Evolutionary conservation across 2,113 vertebrate species (phyloP).

Genomic region (Halichoerus grypus): DNA sequence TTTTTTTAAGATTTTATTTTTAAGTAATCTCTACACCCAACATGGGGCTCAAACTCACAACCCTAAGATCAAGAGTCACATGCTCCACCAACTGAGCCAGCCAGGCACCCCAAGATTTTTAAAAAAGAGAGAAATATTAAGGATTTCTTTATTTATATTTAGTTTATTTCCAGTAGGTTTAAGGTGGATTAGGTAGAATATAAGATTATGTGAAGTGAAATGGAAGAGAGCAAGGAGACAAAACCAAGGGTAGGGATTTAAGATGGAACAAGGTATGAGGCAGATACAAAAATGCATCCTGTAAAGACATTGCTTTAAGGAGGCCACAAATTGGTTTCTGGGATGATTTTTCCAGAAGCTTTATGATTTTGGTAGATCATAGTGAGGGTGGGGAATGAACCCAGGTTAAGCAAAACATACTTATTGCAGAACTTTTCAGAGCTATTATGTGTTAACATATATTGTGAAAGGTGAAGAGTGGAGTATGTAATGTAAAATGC

Average conservation of each 20-base stretch:
- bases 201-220: constrained; percentile 59
- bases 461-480: constrained; percentile 47
- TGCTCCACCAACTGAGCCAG: neutral
- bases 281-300: constrained; percentile 29
- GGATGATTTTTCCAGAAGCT: constrained; percentile 45
- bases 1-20: neutral
- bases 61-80: neutral
- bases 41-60: neutral
- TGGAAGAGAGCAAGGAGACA: constrained; percentile 29
- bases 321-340: constrained; percentile 39
- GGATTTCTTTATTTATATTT: neutral
- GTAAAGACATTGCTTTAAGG: constrained; percentile 46
- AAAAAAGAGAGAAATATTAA: neutral
- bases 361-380: constrained; percentile 23
- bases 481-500: constrained; percentile 27
- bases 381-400: constrained; percentile 15
- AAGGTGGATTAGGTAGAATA: constrained; percentile 37
- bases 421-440: constrained; percentile 21
- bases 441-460: constrained; percentile 20
- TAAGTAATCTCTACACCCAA: neutral
- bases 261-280: neutral
- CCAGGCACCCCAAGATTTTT: neutral
- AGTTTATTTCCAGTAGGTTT: constrained; percentile 49
- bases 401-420: constrained; percentile 26
- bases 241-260: constrained; percentile 43